Conservation (phyloP, 2,113 vertebrate species). For the Osmerus mordax region DNA sequence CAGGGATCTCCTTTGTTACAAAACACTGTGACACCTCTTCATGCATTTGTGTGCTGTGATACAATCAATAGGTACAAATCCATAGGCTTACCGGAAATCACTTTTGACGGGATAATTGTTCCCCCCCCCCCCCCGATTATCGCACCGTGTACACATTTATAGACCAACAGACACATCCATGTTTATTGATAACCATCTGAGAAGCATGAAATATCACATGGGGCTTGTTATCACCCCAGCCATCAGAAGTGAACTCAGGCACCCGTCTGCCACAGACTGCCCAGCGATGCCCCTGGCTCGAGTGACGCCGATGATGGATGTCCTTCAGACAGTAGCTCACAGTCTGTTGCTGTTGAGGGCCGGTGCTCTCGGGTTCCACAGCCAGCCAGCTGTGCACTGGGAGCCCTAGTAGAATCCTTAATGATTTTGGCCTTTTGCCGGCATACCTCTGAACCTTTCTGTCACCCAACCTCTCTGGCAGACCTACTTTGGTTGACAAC, state of each 20-base stretch:
- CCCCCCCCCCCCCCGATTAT: no score
- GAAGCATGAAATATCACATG: constrained; percentile 35
- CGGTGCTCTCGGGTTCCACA: constrained; percentile 45
- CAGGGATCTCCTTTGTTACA: constrained; percentile 29
- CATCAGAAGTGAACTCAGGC: constrained; percentile 24
- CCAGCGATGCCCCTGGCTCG: not conserved
- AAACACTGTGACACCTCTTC: constrained; percentile 12
- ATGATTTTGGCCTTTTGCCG: constrained; percentile 8
- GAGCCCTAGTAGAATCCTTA: constrained; percentile 24
- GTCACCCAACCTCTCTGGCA: constrained; percentile 16
- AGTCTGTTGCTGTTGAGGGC: constrained; percentile 3
- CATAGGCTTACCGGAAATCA: no score
- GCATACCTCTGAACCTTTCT: not conserved
- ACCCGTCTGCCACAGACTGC: constrained; percentile 10
- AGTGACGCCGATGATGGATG: constrained; percentile 22
- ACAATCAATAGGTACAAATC: no score
- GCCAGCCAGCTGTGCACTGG: constrained; percentile 21
- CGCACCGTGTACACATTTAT: no score
- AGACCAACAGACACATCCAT: constrained; percentile 19
- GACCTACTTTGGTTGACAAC: constrained; percentile 23
- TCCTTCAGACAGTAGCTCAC: constrained; percentile 18
- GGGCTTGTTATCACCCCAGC: constrained; percentile 34
- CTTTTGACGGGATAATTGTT: no score
- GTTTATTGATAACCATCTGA: constrained; percentile 51
- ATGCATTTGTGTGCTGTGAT: not conserved